Percentiles rank a stretch among this genome's conserved stretches.
Conservation (phyloP, 1,140 invertebrate genomes). For the Drosophila pseudoananassae region DNA sequence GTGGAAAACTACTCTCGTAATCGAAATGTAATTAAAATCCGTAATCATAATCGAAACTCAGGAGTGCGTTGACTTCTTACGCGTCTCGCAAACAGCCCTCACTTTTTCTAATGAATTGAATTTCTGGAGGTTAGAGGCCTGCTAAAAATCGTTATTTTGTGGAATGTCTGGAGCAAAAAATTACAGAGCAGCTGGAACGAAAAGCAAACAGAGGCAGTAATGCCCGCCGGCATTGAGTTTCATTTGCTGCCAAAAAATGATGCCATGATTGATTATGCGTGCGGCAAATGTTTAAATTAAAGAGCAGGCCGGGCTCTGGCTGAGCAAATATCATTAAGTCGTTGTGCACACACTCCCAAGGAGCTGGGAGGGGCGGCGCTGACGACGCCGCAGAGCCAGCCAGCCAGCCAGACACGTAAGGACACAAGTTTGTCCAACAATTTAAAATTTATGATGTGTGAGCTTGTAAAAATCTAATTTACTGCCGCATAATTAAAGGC, state of each 20-base stretch:
- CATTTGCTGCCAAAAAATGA: constrained; percentile 63
- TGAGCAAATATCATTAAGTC: constrained; percentile 76
- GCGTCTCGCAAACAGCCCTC: constrained; percentile 7
- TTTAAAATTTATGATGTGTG: constrained; percentile 82
- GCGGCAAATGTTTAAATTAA: constrained; percentile 77
- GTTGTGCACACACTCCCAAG: constrained; percentile 41
- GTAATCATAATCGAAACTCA: constrained; percentile 47
- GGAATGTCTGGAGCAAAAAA: constrained; percentile 51
- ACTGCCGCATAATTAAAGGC: constrained; percentile 75
- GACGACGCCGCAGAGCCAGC: background rate
- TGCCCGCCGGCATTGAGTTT: constrained; percentile 54
- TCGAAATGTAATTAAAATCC: constrained; percentile 81
- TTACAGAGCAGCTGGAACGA: constrained; percentile 18
- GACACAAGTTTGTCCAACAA: constrained; percentile 58
- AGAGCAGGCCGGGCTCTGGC: constrained; percentile 48
- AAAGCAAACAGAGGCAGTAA: constrained; percentile 19
- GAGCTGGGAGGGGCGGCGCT: background rate
- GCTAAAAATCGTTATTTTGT: constrained; percentile 76
- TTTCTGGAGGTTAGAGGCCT: constrained; percentile 75
- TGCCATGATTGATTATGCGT: constrained; percentile 76
- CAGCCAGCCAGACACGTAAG: constrained; percentile 13
- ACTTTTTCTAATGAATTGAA: constrained; percentile 78
- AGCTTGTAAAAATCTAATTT: constrained; percentile 81
- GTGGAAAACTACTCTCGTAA: constrained; percentile 66
- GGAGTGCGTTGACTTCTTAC: constrained; percentile 63